phyloP scores from a whole-genome alignment of 2,888 invertebrate genomes.

The Notodonta ziczac region DNA sequence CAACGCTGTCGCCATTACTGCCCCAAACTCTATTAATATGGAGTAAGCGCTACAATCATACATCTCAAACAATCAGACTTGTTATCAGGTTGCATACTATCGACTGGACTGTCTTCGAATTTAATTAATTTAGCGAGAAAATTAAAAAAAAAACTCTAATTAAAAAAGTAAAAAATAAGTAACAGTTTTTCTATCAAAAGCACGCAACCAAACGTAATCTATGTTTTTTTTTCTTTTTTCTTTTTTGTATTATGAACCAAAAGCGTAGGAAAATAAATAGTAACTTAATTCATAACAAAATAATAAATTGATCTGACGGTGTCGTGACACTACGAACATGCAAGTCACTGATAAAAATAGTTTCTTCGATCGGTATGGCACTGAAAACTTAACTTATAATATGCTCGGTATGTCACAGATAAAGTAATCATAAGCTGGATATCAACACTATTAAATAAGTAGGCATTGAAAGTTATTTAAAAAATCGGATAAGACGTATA shows the following conservation, averaged over 20 bases:
- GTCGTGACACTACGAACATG: conserved; percentile 32
- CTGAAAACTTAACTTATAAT: conserved; percentile 53
- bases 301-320: conserved; percentile 9
- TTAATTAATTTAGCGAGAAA: conserved; percentile 4
- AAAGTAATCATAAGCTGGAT: conserved; percentile 17
- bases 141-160: background rate
- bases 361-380: conserved; percentile 59
- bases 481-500: no score
- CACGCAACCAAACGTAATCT: conserved; percentile 38
- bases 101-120: conserved; percentile 40
- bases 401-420: conserved; percentile 47
- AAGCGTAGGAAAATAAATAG: conserved; percentile 37
- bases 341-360: conserved; percentile 39
- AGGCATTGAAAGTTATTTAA: no score
- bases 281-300: conserved; percentile 38
- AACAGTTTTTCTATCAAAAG: conserved; percentile 37
- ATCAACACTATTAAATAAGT: conserved; percentile 10
- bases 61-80: conserved; percentile 47
- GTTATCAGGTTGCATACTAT: conserved; percentile 49
- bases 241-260: conserved; percentile 40
- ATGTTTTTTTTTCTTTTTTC: conserved; percentile 27
- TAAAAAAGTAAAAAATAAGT: background rate
- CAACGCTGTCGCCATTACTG: background rate
- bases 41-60: conserved; percentile 33
- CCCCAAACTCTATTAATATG: conserved; percentile 19